Base-by-base conservation (phyloP, 2,888 invertebrate genomes). In the Euspilapteryx auroguttella region DNA sequence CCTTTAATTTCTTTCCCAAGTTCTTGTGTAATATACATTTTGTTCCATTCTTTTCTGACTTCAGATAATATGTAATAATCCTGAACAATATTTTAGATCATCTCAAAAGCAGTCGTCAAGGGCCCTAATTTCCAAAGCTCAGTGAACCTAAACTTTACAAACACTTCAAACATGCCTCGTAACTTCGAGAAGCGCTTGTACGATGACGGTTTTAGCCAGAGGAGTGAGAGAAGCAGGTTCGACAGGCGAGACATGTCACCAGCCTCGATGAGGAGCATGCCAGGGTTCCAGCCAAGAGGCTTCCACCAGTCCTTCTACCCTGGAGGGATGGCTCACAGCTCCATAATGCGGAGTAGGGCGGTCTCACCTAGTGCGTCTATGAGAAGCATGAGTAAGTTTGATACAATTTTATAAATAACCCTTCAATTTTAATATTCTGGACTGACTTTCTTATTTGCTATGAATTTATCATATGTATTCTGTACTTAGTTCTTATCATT, bases 201-300 rank as follows among this genome's bases (percentile, higher is more conserved):
- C 17, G 17, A n/a, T n/a, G n/a, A 17, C 17, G 8, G 5, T 5
- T 17, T 17, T 24, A 6, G 12, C 8, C 24, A 24, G 11, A 24
- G 24, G 12, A 24, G 12, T 12, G 11, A 6, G 11, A 4, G 8
- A 3, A 11, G 13, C 21, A 47, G 53, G 36, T 45, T 63, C 22
- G 58, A 51, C 27, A 44, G 53, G 36, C 45, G 64, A 24, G 58
- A 51, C 27, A 44, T 44, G 1, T 61, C 63, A 2, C 55, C 62
- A 2, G 47, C 49, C 50, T 63, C 57, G 1, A 28, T 53, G 12
- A 37, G 38, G 23, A 63, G 58, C 37, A 48, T 49, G 3, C 49
- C 45, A 21, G 48, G 51, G 21, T 36, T 44, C 23, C 39, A 49
- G 29, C 37, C 42, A 2, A 42, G 44, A 4, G 51, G 48, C 31